These are phyloP conservation scores for Nyctalus aviator DNA, from an alignment of 2,797 vertebrate species.

Conservation along the genomic window DNA sequence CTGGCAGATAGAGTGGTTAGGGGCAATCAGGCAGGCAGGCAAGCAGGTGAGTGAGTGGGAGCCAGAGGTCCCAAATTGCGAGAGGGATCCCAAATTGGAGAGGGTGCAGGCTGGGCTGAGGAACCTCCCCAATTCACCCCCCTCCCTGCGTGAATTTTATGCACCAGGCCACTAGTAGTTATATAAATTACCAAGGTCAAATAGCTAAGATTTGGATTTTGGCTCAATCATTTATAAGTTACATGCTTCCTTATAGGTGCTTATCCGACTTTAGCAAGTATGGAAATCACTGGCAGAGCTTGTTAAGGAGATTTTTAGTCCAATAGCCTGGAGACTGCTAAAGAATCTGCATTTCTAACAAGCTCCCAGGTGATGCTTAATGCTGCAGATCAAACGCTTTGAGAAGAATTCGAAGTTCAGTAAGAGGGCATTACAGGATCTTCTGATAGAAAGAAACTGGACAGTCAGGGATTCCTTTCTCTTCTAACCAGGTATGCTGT, in stretches of 20 bases:
- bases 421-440: background rate
- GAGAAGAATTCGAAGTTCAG: background rate
- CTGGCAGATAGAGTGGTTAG: no score
- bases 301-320: background rate
- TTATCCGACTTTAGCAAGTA: background rate
- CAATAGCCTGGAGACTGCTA: background rate
- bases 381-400: background rate
- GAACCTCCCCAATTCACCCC: no score
- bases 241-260: background rate
- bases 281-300: background rate
- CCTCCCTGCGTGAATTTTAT: no score
- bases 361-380: background rate
- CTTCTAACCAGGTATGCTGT: background rate
- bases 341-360: slow-evolving; percentile 19
- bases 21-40: no score
- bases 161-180: background rate
- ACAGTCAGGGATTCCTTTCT: background rate
- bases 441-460: background rate
- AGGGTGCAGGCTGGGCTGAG: no score
- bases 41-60: no score
- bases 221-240: background rate
- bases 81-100: no score
- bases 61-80: no score
- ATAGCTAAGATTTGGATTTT: slow-evolving; percentile 19
- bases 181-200: background rate